Evolutionary conservation across 64 coral and sea anemone species (phyloP).

Genomic region (Actinia equina): DNA sequence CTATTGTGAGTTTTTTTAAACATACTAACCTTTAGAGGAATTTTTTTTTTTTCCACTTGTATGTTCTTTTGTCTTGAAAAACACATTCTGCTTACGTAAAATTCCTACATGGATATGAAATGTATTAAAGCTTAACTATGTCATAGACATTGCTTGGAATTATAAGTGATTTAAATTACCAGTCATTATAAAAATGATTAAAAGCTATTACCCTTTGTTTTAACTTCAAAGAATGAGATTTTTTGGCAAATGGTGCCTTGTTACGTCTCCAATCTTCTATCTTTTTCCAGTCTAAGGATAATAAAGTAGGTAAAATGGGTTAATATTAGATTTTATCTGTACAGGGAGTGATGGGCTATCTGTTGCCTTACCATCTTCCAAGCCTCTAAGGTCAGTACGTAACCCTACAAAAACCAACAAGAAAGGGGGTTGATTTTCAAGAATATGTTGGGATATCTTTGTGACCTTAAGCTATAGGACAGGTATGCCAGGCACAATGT

Average conservation of each 20-base stretch:
- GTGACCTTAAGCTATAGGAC: too few relatives aligned
- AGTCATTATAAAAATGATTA: not conserved
- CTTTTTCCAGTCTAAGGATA: not conserved
- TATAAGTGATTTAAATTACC: not conserved
- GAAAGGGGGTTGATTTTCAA: too few relatives aligned
- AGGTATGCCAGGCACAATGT: too few relatives aligned
- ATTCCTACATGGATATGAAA: constrained; percentile 7
- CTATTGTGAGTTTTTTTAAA: too few relatives aligned
- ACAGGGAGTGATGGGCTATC: not conserved
- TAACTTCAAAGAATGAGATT: not conserved
- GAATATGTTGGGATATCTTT: too few relatives aligned
- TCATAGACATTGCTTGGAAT: not conserved
- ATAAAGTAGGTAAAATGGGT: not conserved
- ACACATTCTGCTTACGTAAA: constrained; percentile 23
- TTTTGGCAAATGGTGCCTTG: not conserved
- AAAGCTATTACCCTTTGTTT: not conserved
- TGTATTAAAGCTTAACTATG: not conserved
- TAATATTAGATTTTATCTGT: not conserved
- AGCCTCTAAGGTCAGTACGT: not conserved
- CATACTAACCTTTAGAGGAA: too few relatives aligned
- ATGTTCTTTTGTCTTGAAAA: too few relatives aligned
- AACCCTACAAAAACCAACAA: not conserved
- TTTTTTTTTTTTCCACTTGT: too few relatives aligned
- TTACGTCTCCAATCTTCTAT: not conserved
- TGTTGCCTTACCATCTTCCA: not conserved